A percentile compares a stretch with the other conserved stretches of the same genome.
Conservation (phyloP, 2,888 invertebrate genomes). For the Rhagonycha fulva region DNA sequence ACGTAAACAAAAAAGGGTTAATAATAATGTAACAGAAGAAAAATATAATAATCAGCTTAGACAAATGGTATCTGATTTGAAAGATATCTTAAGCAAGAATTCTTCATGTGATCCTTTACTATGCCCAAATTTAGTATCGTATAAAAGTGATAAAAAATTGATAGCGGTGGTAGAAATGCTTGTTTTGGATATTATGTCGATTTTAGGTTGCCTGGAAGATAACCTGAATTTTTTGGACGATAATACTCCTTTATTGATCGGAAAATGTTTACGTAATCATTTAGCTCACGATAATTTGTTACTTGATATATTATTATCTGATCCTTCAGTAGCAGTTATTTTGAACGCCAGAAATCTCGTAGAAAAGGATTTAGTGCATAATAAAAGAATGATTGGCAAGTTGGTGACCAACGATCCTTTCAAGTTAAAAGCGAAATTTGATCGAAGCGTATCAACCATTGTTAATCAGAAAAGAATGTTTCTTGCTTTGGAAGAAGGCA, state of each 20-base stretch:
- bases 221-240: background rate
- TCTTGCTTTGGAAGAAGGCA: background rate
- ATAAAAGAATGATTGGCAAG: background rate
- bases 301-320: background rate
- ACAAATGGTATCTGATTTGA: background rate
- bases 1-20: background rate
- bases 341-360: background rate
- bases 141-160: background rate
- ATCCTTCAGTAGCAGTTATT: background rate
- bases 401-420: background rate
- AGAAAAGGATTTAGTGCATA: background rate
- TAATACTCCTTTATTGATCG: background rate
- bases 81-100: background rate
- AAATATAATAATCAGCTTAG: background rate
- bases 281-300: background rate
- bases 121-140: too few species aligned
- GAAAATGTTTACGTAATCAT: too few species aligned
- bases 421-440: background rate
- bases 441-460: background rate
- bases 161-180: background rate
- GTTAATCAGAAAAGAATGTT: background rate
- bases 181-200: background rate
- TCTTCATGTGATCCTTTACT: too few species aligned
- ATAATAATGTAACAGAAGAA: background rate
- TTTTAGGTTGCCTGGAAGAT: background rate